Conservation (phyloP, 2,888 invertebrate species). For the Drosophila fulvimacula region DNA sequence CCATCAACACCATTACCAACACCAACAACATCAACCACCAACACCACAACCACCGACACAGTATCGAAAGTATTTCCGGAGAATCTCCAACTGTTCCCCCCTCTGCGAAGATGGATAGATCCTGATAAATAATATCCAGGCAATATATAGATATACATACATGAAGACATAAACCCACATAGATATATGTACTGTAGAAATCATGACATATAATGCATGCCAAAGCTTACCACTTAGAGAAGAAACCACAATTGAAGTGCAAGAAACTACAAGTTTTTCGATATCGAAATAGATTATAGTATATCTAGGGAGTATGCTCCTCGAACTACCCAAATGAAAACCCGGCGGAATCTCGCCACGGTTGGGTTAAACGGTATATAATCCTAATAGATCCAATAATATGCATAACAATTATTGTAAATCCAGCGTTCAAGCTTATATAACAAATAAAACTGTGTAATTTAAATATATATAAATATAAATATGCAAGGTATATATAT, state of each 20-base stretch:
- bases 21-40: slow-evolving; percentile 6
- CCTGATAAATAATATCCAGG: slow-evolving; percentile 22
- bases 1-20: slow-evolving; percentile 6
- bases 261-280: slow-evolving; percentile 74
- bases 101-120: slow-evolving; percentile 21
- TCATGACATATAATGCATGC: slow-evolving; percentile 84
- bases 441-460: slow-evolving; percentile 67
- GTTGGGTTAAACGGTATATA: slow-evolving; percentile 41
- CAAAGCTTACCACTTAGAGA: slow-evolving; percentile 82
- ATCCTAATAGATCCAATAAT: slow-evolving; percentile 69
- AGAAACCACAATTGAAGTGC: slow-evolving; percentile 70
- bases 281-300: slow-evolving; percentile 31
- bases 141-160: slow-evolving; percentile 33
- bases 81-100: slow-evolving; percentile 53
- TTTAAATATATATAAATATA: slow-evolving; percentile 46
- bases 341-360: slow-evolving; percentile 4
- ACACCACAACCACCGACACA: slow-evolving; percentile 43
- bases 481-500: slow-evolving; percentile 23
- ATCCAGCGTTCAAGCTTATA: slow-evolving; percentile 27
- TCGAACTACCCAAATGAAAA: slow-evolving; percentile 1
- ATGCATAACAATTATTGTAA: slow-evolving; percentile 48
- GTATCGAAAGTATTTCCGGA: slow-evolving; percentile 63
- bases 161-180: slow-evolving; percentile 30
- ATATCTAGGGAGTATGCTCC: slow-evolving; percentile 19
- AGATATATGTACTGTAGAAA: slow-evolving; percentile 54